These are phyloP conservation scores for Pteropus alecto DNA, from an alignment of 2,113 vertebrate species.

Conservation along the genomic window DNA sequence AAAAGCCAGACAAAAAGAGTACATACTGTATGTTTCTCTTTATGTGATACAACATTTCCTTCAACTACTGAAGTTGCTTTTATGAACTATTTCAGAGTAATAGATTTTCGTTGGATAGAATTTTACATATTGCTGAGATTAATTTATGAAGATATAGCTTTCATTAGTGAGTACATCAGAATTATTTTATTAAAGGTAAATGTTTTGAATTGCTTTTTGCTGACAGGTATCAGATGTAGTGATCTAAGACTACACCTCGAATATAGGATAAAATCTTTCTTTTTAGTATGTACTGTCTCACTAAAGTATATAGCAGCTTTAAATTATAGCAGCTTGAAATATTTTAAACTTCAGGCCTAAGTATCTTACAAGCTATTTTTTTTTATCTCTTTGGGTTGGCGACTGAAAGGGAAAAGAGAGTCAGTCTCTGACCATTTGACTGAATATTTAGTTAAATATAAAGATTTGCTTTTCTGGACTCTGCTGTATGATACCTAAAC, in stretches of 20 bases:
- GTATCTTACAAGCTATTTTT: neutral
- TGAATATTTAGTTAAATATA: constrained; percentile 1
- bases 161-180: neutral
- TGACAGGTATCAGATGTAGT: neutral
- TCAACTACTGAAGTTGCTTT: neutral
- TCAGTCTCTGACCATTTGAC: neutral
- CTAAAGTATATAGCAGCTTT: neutral
- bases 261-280: neutral
- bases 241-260: neutral
- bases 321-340: neutral
- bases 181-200: neutral
- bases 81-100: neutral
- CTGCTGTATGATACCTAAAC: neutral
- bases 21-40: neutral
- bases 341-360: neutral
- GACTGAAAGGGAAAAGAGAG: neutral
- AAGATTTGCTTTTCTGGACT: constrained; percentile 5
- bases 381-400: neutral
- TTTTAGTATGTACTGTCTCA: neutral
- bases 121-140: neutral
- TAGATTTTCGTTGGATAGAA: neutral
- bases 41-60: neutral
- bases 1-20: neutral
- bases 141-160: neutral
- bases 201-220: constrained; percentile 14